These are phyloP conservation scores for Napeogenes sylphis DNA, from an alignment of 2,888 invertebrate species.

Conservation along the genomic window DNA sequence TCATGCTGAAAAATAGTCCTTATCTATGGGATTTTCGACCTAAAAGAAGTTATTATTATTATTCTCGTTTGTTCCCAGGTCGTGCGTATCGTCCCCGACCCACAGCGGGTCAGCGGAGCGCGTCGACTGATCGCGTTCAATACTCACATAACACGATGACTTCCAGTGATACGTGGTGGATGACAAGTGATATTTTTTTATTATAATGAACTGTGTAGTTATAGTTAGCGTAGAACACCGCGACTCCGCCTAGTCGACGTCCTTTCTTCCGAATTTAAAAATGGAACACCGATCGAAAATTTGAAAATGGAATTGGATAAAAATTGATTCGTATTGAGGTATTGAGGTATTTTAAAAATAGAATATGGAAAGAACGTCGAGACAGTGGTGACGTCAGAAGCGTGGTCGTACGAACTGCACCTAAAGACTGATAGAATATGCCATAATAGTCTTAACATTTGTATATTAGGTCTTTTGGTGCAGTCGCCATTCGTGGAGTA, in stretches of 20 bases:
- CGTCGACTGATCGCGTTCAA: conserved; percentile 39
- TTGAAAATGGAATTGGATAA: too few species aligned
- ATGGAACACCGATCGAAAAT: too few species aligned
- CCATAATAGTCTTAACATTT: conserved; percentile 6
- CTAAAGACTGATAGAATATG: conserved; percentile 2
- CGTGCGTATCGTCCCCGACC: conserved; percentile 50
- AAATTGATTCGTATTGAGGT: too few species aligned
- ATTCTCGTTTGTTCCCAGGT: conserved; percentile 31
- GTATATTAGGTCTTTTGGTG: conserved; percentile 7
- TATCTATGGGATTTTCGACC: too few species aligned
- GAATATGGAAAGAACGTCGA: background rate
- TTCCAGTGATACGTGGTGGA: conserved; percentile 67
- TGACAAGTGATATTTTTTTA: conserved; percentile 69
- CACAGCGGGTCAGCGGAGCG: conserved; percentile 40
- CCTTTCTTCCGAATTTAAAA: background rate
- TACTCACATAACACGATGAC: conserved; percentile 40
- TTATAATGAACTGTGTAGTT: conserved; percentile 40
- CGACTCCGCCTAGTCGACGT: conserved; percentile 72
- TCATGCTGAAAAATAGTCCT: too few species aligned
- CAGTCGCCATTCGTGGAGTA: conserved; percentile 18
- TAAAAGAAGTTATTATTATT: too few species aligned
- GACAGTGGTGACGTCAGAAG: background rate
- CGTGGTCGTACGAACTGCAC: conserved; percentile 1
- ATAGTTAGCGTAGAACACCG: conserved; percentile 42
- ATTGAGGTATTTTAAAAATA: too few species aligned